Evolutionary conservation across 2,113 vertebrate species (phyloP), one percentile per base, ranked within the genome.

Genomic region (Trogon melanurus): DNA sequence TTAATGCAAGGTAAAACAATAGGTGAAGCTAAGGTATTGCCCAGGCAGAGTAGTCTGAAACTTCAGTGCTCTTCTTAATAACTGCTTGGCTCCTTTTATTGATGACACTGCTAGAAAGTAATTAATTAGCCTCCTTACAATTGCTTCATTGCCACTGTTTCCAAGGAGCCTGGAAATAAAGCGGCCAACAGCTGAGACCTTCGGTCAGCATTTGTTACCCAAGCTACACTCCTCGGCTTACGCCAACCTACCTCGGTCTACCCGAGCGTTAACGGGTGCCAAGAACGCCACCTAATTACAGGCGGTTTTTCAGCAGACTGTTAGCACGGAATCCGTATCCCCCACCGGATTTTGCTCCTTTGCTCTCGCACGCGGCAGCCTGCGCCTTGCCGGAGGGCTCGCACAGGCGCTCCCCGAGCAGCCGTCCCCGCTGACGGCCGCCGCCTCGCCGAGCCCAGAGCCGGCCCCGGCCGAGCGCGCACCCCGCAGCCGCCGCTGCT

Each of bases 351-450:
- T 26, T 2, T 7, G 14, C 10, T 41, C 16, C 51, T 19, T 7
- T 2, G 36, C 29, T 12, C 13, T 19, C 53, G 0, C 32, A 4
- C 0, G 50, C 27, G 29, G 34, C 51, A 2, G 4, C 0, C 1
- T 1, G 30, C 20, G 53, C 58, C 26, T 1, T 1, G 36, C 47
- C 1, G 22, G 8, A 30, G 5, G 4, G 26, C 0, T 41, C 60
- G 0, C 16, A 0, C 4, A 1, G 21, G 3, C 9, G 0, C 9
- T 4, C 16, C 65, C 44, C 12, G 2, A 3, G 10, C n/a, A 3
- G 45, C 16, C 45, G 45, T 7, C 67, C 48, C 17, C 36, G 18
- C 56, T 30, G 17, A 57, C 47, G 14, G 47, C 47, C 47, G 47
- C 47, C 47, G 47, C 17, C 16, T 29, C 29, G 54, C 54, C 16